These are phyloP conservation scores for Mythimna impura DNA, from an alignment of 2,888 invertebrate species.

Conservation along the genomic window DNA sequence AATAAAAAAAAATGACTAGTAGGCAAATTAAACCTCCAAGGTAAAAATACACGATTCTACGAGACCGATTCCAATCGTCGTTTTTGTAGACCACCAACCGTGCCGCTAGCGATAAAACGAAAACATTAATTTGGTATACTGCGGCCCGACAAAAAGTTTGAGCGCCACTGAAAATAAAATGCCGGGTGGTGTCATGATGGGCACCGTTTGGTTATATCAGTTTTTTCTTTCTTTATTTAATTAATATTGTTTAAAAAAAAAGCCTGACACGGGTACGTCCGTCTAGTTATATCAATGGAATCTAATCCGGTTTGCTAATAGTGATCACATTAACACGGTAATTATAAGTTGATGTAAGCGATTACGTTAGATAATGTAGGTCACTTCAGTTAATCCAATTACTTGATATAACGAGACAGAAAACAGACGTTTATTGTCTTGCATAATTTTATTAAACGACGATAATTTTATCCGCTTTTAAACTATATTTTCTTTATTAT, in stretches of 20 bases:
- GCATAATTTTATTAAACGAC: background rate
- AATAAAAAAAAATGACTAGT: background rate
- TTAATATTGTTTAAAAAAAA: slow-evolving; percentile 3
- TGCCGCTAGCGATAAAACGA: background rate
- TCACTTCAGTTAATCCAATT: slow-evolving; percentile 30
- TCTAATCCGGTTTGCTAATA: slow-evolving; percentile 31
- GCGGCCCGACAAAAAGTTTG: slow-evolving; percentile 7
- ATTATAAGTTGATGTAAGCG: slow-evolving; percentile 19
- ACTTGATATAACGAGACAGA: slow-evolving; percentile 27
- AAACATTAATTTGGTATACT: background rate
- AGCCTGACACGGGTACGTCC: slow-evolving; percentile 7
- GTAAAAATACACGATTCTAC: background rate
- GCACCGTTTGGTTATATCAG: slow-evolving; percentile 3
- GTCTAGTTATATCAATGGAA: slow-evolving; percentile 8
- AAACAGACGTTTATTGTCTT: slow-evolving; percentile 6
- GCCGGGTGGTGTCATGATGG: slow-evolving; percentile 20
- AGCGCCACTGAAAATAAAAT: slow-evolving; percentile 27
- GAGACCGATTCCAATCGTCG: background rate
- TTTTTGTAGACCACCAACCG: background rate
- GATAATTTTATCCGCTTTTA: background rate
- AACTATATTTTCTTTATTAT: background rate
- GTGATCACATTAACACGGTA: slow-evolving; percentile 27
- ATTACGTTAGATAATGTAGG: slow-evolving; percentile 14
- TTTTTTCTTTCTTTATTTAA: slow-evolving; percentile 15
- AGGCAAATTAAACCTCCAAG: too few relatives aligned